A percentile compares a stretch with the other conserved stretches of the same genome.
phyloP scores from a whole-genome alignment of 1,140 invertebrate genomes.

The Diorhabda carinulata region DNA sequence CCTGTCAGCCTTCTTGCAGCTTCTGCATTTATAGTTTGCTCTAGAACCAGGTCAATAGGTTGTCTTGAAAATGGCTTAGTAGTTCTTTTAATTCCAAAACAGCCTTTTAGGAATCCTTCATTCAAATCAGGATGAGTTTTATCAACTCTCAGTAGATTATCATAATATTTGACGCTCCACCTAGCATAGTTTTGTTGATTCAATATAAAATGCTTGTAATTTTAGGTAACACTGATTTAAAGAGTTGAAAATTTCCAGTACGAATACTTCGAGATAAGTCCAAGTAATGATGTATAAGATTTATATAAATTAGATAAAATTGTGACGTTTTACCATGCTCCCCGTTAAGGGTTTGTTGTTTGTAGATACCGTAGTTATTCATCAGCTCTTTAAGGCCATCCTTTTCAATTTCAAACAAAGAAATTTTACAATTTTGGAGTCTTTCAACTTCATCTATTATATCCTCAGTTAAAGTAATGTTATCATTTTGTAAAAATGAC shows the following conservation, averaged over 20 bases:
- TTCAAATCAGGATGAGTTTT: conserved; percentile 21
- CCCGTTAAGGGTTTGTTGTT: conserved; percentile 31
- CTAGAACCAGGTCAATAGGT: conserved; percentile 24
- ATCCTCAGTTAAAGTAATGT: conserved; percentile 1
- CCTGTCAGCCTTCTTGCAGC: conserved; percentile 38
- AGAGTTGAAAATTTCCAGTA: neutral
- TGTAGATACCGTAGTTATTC: conserved; percentile 33
- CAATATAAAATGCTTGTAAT: conserved; percentile 17
- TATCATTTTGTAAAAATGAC: conserved; percentile 5
- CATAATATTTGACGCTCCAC: conserved; percentile 14
- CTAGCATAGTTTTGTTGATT: conserved; percentile 12
- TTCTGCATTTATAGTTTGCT: conserved; percentile 43
- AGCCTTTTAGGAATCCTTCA: neutral
- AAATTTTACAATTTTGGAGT: conserved; percentile 13
- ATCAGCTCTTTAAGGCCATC: conserved; percentile 24
- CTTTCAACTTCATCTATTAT: conserved; percentile 14
- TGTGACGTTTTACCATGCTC: conserved; percentile 43
- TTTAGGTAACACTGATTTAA: conserved; percentile 12
- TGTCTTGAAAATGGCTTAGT: conserved; percentile 14
- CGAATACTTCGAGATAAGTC: too few species aligned
- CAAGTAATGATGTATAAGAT: too few species aligned
- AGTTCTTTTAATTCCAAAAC: conserved; percentile 18
- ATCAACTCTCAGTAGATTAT: conserved; percentile 20
- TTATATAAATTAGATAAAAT: conserved; percentile 14
- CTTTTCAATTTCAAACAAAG: conserved; percentile 22